Evolutionary conservation across 2,797 vertebrate species (phyloP), one percentile per base, ranked within the genome.

Genomic region (Amazonetta brasiliensis): DNA sequence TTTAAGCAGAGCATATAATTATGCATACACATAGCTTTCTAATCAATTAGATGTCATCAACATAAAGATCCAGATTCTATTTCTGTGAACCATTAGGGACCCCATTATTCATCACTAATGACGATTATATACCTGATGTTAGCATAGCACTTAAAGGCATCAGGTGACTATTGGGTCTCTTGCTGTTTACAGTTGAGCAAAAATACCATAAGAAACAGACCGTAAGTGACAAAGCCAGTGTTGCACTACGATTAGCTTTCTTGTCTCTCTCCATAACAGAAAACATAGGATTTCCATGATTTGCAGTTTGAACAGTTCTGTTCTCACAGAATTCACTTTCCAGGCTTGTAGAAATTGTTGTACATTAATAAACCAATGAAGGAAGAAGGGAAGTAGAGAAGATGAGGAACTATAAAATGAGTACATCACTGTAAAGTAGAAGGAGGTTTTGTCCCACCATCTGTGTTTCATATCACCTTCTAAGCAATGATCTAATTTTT

Each of bases 351-450:
- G 11, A 71, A 74, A 71, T 62, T 68, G 20, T 16, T 62, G 56
- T 48, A 44, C 77, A 18, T 66, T 73, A 80, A 52, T 75, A 30
- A 89, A 93, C 89, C 37, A 87, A 91, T 39, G 37, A 37, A 91
- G 11, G 37, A 37, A 91, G 11, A 69, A 43, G 21, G 9, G 44
- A 72, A 7, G 82, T 30, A 77, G 79, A 21, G n/a, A 87, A 83
- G 28, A 87, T 41, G 33, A 74, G 20, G 58, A 85, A n/a, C 43
- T 64, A 75, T 25, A 20, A 77, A 77, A 72, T 55, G 0, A 78
- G 23, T 55, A 69, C 22, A 31, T 11, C 0, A 1, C 15, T 31
- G 63, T 86, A 79, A 20, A 88, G 79, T 76, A 74, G 2, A 8
- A 54, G 50, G 54, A 81, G n/a, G 56, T 81, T 91, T 81, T 76